A percentile compares a stretch with the other conserved stretches of the same genome.
Evolutionary conservation across 1,140 invertebrate species (phyloP).

Genomic region (Goniozus legneri): DNA sequence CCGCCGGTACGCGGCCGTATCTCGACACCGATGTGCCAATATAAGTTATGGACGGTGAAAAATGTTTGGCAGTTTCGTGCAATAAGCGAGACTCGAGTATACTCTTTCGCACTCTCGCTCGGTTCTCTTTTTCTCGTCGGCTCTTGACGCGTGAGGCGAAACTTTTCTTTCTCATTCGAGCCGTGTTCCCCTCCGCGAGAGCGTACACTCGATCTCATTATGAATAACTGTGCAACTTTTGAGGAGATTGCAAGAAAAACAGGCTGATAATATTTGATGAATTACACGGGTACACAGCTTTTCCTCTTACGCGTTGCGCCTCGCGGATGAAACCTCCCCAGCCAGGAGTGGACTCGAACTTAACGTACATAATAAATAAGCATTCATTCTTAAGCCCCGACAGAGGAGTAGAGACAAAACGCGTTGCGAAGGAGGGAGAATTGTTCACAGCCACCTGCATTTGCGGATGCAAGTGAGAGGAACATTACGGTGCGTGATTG

Average conservation of each 20-base stretch:
- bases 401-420: conserved; percentile 14
- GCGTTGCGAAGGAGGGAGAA: conserved; percentile 1
- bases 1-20: too few relatives aligned
- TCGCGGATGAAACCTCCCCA: conserved; percentile 14
- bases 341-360: not conserved
- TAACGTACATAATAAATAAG: conserved; percentile 18
- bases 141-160: too few relatives aligned
- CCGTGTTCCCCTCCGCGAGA: too few relatives aligned
- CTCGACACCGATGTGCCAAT: too few relatives aligned
- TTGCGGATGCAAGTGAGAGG: conserved; percentile 19
- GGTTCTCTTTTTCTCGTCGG: too few relatives aligned
- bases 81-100: too few relatives aligned
- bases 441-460: conserved; percentile 13
- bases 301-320: too few relatives aligned
- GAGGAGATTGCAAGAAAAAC: conserved; percentile 21
- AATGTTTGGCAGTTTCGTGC: too few relatives aligned
- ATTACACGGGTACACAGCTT: too few relatives aligned
- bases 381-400: conserved; percentile 16
- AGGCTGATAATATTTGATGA: too few relatives aligned
- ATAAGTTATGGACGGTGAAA: too few relatives aligned
- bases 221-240: not conserved
- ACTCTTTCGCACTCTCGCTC: conserved; percentile 1
- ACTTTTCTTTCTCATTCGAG: too few relatives aligned
- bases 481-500: conserved; percentile 24
- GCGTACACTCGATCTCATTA: not conserved